Evolutionary conservation across 2,797 vertebrate genomes (phyloP), one percentile per base, ranked within the genome.

Genomic region (Balearica regulorum): DNA sequence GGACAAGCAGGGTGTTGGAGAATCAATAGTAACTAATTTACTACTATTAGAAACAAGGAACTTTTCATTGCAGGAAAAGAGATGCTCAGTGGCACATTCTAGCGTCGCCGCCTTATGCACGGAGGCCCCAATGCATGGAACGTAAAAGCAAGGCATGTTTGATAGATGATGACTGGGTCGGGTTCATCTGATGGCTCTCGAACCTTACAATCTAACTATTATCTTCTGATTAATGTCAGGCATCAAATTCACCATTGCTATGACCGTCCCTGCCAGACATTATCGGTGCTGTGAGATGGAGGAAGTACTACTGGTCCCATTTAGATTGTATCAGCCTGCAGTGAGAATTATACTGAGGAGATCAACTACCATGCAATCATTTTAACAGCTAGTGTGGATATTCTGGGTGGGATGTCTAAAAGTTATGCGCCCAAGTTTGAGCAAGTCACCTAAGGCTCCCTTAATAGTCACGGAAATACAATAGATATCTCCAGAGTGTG

Each of bases 1-100:
- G 35, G 39, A 93, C 35, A 81, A 69, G n/a, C 39, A 70, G 2
- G 0, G 16, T 57, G 44, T 80, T 89, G 84, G 41, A 72, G 60
- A 76, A 79, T 95, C 86, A 64, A 77, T 79, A 73, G 33, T 29
- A 87, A 72, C 54, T 90, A 69, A 88, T 94, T 86, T 90, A 61
- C 51, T 68, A 7, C 62, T 79, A 37, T 72, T 82, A 90, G 70
- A 80, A 94, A 60, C 76, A 70, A 82, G n/a, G 35, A 96, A 79
- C 37, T 80, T 84, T 9, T 65, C 26, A 1, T 54, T 72, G 17
- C 41, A 83, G 41, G 57, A 73, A 68, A 53, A 70, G 46, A 88
- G 54, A 31, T 60, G 31, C 31, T 91, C 70, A 60, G 20, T 29
- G 35, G 28, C 37, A 20, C 35, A 11, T 29, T 65, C 87, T 33